Evolutionary conservation across 2,888 invertebrate species (phyloP).

Genomic region (Eupithecia tripunctaria): DNA sequence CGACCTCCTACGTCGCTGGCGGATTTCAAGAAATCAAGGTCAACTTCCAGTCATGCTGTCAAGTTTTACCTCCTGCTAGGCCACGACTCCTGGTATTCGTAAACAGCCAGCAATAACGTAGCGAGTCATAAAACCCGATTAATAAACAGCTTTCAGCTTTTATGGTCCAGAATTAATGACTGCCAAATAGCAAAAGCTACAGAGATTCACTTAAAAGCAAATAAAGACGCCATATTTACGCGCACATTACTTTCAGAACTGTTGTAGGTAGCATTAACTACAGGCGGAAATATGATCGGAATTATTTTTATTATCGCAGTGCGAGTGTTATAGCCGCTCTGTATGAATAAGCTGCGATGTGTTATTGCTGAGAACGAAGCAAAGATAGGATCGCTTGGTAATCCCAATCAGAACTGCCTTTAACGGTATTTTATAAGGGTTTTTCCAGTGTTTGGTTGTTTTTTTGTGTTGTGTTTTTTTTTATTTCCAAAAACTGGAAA

Average conservation of each 20-base stretch:
- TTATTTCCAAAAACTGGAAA: too few species aligned
- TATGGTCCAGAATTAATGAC: conserved; percentile 34
- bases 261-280: conserved; percentile 46
- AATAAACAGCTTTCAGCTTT: conserved; percentile 24
- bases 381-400: background rate
- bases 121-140: conserved; percentile 16
- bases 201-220: conserved; percentile 45
- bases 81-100: background rate
- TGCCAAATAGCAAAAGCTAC: conserved; percentile 28
- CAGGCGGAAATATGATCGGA: conserved; percentile 50
- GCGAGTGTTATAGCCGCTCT: conserved; percentile 55
- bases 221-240: conserved; percentile 42
- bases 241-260: conserved; percentile 45
- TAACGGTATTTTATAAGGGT: too few species aligned
- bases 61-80: background rate
- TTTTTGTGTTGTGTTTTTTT: too few species aligned
- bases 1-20: background rate
- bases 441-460: too few species aligned
- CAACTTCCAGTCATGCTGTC: background rate
- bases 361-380: conserved; percentile 54
- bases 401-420: background rate
- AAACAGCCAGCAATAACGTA: conserved; percentile 10
- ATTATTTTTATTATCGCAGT: conserved; percentile 56
- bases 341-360: conserved; percentile 59
- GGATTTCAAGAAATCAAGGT: background rate